These are phyloP conservation scores for Bothrops alternatus DNA, from an alignment of 2,797 vertebrate species.

Conservation along the genomic window DNA sequence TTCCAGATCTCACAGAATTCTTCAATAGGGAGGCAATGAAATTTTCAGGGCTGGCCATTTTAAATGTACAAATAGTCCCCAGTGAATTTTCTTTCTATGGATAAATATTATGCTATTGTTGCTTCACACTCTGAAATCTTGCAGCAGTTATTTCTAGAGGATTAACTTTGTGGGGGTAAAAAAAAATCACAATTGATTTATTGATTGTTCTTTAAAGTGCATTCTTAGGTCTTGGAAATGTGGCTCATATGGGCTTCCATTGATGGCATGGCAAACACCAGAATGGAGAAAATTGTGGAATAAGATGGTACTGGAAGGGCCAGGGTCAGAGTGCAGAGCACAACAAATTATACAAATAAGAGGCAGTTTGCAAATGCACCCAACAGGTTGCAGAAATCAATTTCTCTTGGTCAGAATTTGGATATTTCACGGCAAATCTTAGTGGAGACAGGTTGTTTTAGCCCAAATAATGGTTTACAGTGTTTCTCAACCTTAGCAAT, in stretches of 20 bases:
- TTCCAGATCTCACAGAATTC: conserved; percentile 1
- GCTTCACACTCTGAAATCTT: not conserved
- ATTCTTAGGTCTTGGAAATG: not conserved
- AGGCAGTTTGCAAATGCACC: not conserved
- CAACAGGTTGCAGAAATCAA: not conserved
- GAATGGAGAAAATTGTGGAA: not conserved
- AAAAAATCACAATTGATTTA: not conserved
- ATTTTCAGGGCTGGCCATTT: not conserved
- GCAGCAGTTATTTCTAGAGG: not conserved
- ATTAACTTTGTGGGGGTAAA: not conserved
- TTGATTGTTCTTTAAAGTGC: not conserved
- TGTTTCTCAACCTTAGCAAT: too few species aligned
- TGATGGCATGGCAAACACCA: not conserved
- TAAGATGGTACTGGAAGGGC: not conserved
- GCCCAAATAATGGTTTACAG: not conserved
- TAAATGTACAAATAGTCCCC: not conserved
- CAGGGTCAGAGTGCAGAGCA: not conserved
- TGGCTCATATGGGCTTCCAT: not conserved
- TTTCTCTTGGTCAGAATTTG: not conserved
- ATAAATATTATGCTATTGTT: too few species aligned
- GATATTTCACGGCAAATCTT: not conserved
- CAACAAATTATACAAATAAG: not conserved
- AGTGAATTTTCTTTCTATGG: not conserved
- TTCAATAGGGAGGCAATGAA: not conserved
- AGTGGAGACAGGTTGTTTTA: not conserved